Evolutionary conservation across 1,140 invertebrate genomes (phyloP), one percentile per base, ranked within the genome.

Genomic region (Drosophila kanapiae): DNA sequence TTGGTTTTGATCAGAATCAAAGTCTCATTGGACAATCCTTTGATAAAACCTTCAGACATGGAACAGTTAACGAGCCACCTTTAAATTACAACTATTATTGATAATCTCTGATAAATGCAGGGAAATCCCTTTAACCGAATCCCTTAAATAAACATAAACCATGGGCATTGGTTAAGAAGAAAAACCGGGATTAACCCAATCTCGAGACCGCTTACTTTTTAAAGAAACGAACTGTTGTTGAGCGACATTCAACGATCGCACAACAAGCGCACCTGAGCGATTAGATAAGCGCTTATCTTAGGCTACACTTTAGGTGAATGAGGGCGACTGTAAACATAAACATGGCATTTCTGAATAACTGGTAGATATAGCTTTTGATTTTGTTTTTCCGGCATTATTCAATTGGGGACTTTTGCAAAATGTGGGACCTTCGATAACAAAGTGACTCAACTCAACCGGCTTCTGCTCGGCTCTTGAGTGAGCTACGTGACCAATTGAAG

Each of bases 401-500:
- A 48, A 81, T 72, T 59, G 48, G 49, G 33, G 65, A 71, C 23
- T 33, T 47, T 71, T 40, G 29, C n/a, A 27, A 31, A 69, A 76
- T 18, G 14, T 33, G 29, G 27, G 31, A 18, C 31, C 51, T n/a
- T 56, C 31, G 7, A 51, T 63, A 49, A 29, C 37, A 27, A 27
- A 67, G 35, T 72, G 69, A 71, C 33, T 62, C 60, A 78, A 61
- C 42, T 54, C 29, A 49, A 43, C 65, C 11, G n/a, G 45, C 27
- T 6, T 23, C 23, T 1, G 23, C 33, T 9, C 6, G n/a, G 6
- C 29, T 40, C 35, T 63, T 33, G 63, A 53, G 42, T 59, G 68
- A 59, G 42, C 80, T 87, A 88, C 84, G 84, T 87, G 84, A 88
- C 77, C 84, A 84, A 84, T 88, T 45, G 13, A 38, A 63, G 13